Base-by-base conservation (phyloP, 2,888 invertebrate genomes). In the Ethmia dodecea region DNA sequence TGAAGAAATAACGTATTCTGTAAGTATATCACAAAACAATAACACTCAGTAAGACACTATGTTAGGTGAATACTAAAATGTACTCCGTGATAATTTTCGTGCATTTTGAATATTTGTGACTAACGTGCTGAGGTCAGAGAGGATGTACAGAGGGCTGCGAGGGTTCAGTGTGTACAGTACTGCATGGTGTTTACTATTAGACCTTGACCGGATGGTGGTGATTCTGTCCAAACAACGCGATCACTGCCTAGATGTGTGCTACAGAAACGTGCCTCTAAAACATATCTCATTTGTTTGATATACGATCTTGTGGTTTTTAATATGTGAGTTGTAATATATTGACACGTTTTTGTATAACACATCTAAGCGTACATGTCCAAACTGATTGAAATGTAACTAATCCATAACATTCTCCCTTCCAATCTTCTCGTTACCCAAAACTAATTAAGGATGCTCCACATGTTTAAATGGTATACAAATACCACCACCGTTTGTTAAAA, bases 401-500 rank as follows among this genome's bases (percentile, higher is more conserved):
- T 86, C 81, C 86, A 86, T 86, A 84, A 86, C 83, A 84, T 86
- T 86, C 84, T 86, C 86, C 83, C 78, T 78, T n/a, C n/a, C n/a
- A n/a, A n/a, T n/a, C 78, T 79, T 80, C 75, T 74, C 75, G 73
- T 79, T 75, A 80, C 71, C 80, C 83, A 80, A 84, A 83, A 84
- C 81, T 81, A 71, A 76, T 80, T 84, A 84, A 84, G 86, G 86
- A 84, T 80, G 81, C 73, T 72, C 81, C 70, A 80, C 78, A 77
- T 77, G 75, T 79, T 79, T 79, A 78, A 76, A 79, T 74, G 84
- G 84, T 83, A 74, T 63, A 64, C 71, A 70, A 35, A 67, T 78
- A 74, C 83, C 78, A 75, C 76, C 81, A 77, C 78, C 83, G 81
- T 83, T 77, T 76, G 78, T 79, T 76, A 55, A 56, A 65, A 67